A percentile compares a stretch with the other conserved stretches of the same genome.
phyloP scores from a whole-genome alignment of 1,140 invertebrate species.

The Euglossa dilemma region DNA sequence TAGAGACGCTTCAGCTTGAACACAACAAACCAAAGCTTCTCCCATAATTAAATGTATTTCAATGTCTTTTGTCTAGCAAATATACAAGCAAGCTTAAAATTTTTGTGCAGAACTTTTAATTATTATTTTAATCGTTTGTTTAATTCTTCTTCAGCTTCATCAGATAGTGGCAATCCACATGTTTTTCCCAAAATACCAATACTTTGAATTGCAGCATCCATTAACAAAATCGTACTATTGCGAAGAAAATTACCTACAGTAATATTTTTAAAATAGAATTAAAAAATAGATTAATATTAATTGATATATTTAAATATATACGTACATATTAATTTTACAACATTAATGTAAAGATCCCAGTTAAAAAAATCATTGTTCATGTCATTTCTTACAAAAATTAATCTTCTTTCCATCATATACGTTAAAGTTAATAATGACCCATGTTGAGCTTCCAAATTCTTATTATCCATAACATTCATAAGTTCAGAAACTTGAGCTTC shows the following conservation, averaged over 20 bases:
- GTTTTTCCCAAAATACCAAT: slow-evolving; percentile 88
- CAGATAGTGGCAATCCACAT: slow-evolving; percentile 85
- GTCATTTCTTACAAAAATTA: slow-evolving; percentile 80
- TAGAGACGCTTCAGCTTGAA: slow-evolving; percentile 88
- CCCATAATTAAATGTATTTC: slow-evolving; percentile 93
- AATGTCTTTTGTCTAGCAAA: slow-evolving; percentile 89
- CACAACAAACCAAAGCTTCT: slow-evolving; percentile 92
- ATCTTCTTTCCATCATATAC: slow-evolving; percentile 86
- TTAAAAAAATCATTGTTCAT: slow-evolving; percentile 72
- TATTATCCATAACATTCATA: slow-evolving; percentile 82
- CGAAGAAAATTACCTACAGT: slow-evolving; percentile 84
- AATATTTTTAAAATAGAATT: slow-evolving; percentile 41
- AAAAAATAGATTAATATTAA: not conserved
- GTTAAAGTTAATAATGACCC: slow-evolving; percentile 88
- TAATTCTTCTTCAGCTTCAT: slow-evolving; percentile 80
- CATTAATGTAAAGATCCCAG: slow-evolving; percentile 84
- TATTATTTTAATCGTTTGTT: slow-evolving; percentile 79
- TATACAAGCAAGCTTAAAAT: slow-evolving; percentile 24
- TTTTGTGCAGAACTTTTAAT: slow-evolving; percentile 10
- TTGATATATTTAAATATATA: slow-evolving; percentile 31
- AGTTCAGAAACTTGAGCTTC: slow-evolving; percentile 84
- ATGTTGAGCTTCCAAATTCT: slow-evolving; percentile 88
- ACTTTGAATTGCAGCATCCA: slow-evolving; percentile 85
- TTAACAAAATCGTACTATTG: slow-evolving; percentile 83
- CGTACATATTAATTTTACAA: slow-evolving; percentile 84